phyloP scores from a whole-genome alignment of 2,113 vertebrate species.

The Prolemur simus region DNA sequence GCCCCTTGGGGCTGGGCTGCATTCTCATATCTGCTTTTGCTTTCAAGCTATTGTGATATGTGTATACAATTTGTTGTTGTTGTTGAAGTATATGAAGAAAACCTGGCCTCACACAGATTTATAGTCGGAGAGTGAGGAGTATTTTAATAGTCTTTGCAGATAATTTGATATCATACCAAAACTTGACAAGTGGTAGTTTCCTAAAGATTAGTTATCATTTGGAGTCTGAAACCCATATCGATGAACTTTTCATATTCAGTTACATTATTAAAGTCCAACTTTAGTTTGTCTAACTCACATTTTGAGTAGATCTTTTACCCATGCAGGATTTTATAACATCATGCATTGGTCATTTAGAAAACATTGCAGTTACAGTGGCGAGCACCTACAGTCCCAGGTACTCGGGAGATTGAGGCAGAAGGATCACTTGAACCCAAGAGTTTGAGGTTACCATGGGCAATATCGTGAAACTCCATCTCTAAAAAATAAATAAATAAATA shows the following conservation, averaged over 20 bases:
- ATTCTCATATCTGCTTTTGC: neutral
- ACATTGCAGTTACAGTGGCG: neutral
- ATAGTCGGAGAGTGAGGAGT: neutral
- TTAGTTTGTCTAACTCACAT: neutral
- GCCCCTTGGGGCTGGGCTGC: neutral
- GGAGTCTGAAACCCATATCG: neutral
- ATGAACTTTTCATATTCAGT: neutral
- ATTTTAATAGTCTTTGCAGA: neutral
- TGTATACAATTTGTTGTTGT: neutral
- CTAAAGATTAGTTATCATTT: constrained; percentile 26
- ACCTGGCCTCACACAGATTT: neutral
- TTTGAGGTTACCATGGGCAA: neutral
- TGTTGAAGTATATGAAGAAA: neutral
- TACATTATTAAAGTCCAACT: neutral
- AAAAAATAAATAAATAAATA: neutral
- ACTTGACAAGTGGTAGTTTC: constrained; percentile 42
- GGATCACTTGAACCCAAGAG: neutral
- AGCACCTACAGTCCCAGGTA: neutral
- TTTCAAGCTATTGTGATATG: neutral
- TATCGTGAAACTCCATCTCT: neutral
- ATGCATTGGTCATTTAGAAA: neutral
- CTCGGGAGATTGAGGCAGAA: neutral
- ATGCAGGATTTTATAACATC: constrained; percentile 29
- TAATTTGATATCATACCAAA: constrained; percentile 59
- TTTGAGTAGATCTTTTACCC: neutral